These are phyloP conservation scores for Hydractinia echinata DNA, from an alignment of 30 jellyfish, hydroid and myxozoan genomes.

Conservation along the genomic window DNA sequence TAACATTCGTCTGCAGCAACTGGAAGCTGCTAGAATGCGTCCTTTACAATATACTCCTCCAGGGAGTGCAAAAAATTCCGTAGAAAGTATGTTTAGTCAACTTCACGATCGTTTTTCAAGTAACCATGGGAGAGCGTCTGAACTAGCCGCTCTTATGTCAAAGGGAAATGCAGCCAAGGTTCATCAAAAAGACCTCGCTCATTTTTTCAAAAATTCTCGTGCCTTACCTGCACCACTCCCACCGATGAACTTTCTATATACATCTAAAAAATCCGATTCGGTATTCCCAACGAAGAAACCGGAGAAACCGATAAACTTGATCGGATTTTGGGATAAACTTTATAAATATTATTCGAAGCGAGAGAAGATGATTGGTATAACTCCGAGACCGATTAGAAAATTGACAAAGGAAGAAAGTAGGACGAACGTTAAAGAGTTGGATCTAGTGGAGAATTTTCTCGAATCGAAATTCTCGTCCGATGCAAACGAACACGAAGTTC, in stretches of 20 bases:
- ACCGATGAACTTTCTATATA: too few relatives aligned
- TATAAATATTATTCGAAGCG: constrained; percentile 20
- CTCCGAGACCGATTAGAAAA: neutral
- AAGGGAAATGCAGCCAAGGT: constrained; percentile 7
- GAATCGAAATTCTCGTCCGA: neutral
- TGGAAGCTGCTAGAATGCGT: neutral
- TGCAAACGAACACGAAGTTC: neutral
- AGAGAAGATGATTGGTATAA: neutral
- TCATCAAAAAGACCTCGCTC: constrained; percentile 2
- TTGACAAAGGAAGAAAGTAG: neutral
- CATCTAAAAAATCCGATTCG: neutral
- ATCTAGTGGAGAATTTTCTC: constrained; percentile 9
- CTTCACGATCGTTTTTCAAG: neutral
- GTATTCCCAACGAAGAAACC: neutral
- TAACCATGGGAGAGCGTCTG: neutral
- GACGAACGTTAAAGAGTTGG: neutral
- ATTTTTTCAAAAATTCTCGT: neutral
- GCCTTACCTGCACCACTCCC: neutral
- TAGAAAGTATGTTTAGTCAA: neutral
- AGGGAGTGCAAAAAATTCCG: neutral
- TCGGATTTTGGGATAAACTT: constrained; percentile 27
- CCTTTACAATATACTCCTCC: neutral
- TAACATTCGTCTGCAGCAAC: neutral
- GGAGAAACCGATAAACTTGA: constrained; percentile 13
- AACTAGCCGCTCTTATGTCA: neutral